Conservation (phyloP, 2,797 vertebrate species). For the Okamejei kenojei region DNA sequence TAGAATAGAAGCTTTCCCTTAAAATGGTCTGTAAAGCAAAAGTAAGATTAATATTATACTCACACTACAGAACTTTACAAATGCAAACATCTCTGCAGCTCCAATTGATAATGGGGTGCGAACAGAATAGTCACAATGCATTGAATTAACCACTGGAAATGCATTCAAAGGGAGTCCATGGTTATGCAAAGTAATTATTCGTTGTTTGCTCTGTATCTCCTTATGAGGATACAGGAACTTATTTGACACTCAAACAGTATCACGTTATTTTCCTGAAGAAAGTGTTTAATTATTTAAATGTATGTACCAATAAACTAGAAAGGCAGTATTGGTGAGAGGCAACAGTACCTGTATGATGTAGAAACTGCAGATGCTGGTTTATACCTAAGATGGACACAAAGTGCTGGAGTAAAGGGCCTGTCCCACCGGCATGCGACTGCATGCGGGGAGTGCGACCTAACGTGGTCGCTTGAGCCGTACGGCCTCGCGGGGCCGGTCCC, state of each 20-base stretch:
- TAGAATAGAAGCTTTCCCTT: not conserved
- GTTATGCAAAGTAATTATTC: slow-evolving; percentile 26
- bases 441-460: too few relatives aligned
- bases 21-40: not conserved
- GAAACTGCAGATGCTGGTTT: too few relatives aligned
- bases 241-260: slow-evolving; percentile 7
- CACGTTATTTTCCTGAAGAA: slow-evolving; percentile 6
- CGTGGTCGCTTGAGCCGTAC: too few relatives aligned
- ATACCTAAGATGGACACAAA: too few relatives aligned
- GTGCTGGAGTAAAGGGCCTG: too few relatives aligned
- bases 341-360: not conserved
- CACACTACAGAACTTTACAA: slow-evolving; percentile 4
- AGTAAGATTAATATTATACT: not conserved
- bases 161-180: not conserved
- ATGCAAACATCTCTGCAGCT: not conserved
- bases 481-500: too few relatives aligned
- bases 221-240: not conserved
- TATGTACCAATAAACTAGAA: not conserved
- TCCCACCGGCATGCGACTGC: too few relatives aligned
- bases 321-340: not conserved
- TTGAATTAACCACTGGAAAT: slow-evolving; percentile 1
- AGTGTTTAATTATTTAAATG: slow-evolving; percentile 5
- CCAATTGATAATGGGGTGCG: not conserved
- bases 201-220: not conserved
- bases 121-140: slow-evolving; percentile 1